Percentiles rank a stretch among this genome's conserved stretches.
Evolutionary conservation across 2,888 invertebrate genomes (phyloP).

Genomic region (Euzophera pinguis): DNA sequence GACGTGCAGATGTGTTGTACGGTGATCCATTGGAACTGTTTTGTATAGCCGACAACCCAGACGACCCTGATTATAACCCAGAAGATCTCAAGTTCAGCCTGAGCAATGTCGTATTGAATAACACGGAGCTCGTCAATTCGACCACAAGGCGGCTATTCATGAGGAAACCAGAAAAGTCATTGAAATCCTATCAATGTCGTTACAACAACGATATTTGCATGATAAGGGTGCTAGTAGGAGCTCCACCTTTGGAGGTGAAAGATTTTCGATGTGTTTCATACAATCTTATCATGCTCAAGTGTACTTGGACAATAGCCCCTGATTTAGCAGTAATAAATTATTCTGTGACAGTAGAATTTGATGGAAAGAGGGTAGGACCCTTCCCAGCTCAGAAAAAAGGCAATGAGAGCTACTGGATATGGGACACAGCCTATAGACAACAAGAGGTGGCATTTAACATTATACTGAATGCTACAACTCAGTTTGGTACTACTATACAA

Average conservation of each 20-base stretch:
- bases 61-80: constrained; percentile 39
- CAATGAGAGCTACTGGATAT: constrained; percentile 43
- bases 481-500: constrained; percentile 76
- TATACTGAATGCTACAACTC: constrained; percentile 80
- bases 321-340: constrained; percentile 56
- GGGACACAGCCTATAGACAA: constrained; percentile 66
- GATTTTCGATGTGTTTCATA: constrained; percentile 87
- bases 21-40: constrained; percentile 82
- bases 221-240: constrained; percentile 61
- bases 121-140: constrained; percentile 71
- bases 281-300: constrained; percentile 87
- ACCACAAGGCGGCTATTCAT: constrained; percentile 81
- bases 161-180: constrained; percentile 73
- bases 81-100: constrained; percentile 66
- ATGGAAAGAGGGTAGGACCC: constrained; percentile 36
- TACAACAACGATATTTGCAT: constrained; percentile 49
- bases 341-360: constrained; percentile 43
- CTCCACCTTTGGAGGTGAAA: constrained; percentile 81
- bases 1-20: constrained; percentile 78
- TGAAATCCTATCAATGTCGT: constrained; percentile 77
- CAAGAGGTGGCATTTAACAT: constrained; percentile 76
- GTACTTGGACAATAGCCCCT: constrained; percentile 83
- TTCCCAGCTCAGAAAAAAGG: constrained; percentile 33
- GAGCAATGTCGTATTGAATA: constrained; percentile 29
- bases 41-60: constrained; percentile 74